Base-by-base conservation (phyloP, 2,113 vertebrate genomes). In the Paraplagusia blochii region DNA sequence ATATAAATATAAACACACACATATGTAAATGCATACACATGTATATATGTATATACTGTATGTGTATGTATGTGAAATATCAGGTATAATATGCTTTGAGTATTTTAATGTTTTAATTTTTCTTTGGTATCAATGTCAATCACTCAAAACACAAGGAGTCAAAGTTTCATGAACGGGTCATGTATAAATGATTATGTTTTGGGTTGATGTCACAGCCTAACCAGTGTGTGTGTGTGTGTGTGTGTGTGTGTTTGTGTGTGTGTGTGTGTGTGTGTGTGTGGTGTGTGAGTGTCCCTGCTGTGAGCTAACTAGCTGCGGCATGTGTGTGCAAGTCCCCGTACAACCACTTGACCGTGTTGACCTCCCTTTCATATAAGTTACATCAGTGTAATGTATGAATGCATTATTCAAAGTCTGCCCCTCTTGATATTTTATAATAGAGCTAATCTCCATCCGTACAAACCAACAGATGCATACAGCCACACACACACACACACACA, bases 291-390 rank as follows among this genome's bases (percentile, higher is more conserved):
- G 54, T 49, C 44, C 58, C 51, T 44, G 0, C 18, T 44, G 47
- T 58, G 64, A 9, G 46, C 55, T 44, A 63, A 58, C 58, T 75
- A 76, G 77, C 76, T 80, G 71, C 57, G 56, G 38, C 9, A 1
- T 1, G 36, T 39, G 38, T 40, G 17, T 10, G 14, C 7, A 52
- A 11, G 2, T 60, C 40, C 14, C 14, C 2, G 5, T 14, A 69
- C 40, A 16, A 45, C 61, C 66, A 15, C 60, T 58, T 64, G 68
- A 77, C 66, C 63, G 46, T 14, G 0, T 10, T 40, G 58, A 82
- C 69, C 67, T 63, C 69, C 58, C 33, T 39, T 67, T 66, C 62
- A 57, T 67, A 68, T 33, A 57, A 64, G 8, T 59, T 53, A 61
- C 67, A 61, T 72, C 76, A 66, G 49, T 57, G 13, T 62, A 43